Conservation (phyloP, 2,888 invertebrate genomes). For the Sminthurides aquaticus region DNA sequence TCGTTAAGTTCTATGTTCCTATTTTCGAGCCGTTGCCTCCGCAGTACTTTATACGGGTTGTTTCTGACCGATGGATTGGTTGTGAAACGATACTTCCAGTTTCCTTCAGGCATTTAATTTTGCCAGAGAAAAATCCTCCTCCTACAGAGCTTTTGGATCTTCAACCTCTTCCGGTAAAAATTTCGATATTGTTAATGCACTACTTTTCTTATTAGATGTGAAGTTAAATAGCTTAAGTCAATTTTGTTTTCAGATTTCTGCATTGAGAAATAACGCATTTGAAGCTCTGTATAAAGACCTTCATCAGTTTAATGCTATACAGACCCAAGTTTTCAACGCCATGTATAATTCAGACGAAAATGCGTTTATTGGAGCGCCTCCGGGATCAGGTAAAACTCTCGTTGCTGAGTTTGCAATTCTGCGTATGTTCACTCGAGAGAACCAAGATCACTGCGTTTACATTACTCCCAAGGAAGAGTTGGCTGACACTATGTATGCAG, state of each 20-base stretch:
- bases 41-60: slow-evolving; percentile 88
- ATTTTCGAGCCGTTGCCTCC: slow-evolving; percentile 98
- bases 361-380: slow-evolving; percentile 89
- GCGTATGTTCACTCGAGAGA: slow-evolving; percentile 62
- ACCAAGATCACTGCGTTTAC: slow-evolving; percentile 64
- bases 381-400: slow-evolving; percentile 63
- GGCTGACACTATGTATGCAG: slow-evolving; percentile 79
- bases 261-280: slow-evolving; percentile 75
- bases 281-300: slow-evolving; percentile 81
- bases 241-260: slow-evolving; percentile 57
- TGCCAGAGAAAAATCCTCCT: slow-evolving; percentile 96
- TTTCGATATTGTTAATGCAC: neutral
- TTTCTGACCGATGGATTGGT: slow-evolving; percentile 87
- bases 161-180: slow-evolving; percentile 74
- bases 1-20: slow-evolving; percentile 95
- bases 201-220: neutral
- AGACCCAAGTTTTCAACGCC: slow-evolving; percentile 96
- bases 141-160: slow-evolving; percentile 94
- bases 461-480: slow-evolving; percentile 85
- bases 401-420: slow-evolving; percentile 94
- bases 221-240: neutral
- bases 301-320: slow-evolving; percentile 95
- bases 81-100: slow-evolving; percentile 94
- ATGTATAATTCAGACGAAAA: slow-evolving; percentile 98
- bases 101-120: slow-evolving; percentile 89